phyloP scores from a whole-genome alignment of 1,140 invertebrate species.

The Drosophila malerkotliana region DNA sequence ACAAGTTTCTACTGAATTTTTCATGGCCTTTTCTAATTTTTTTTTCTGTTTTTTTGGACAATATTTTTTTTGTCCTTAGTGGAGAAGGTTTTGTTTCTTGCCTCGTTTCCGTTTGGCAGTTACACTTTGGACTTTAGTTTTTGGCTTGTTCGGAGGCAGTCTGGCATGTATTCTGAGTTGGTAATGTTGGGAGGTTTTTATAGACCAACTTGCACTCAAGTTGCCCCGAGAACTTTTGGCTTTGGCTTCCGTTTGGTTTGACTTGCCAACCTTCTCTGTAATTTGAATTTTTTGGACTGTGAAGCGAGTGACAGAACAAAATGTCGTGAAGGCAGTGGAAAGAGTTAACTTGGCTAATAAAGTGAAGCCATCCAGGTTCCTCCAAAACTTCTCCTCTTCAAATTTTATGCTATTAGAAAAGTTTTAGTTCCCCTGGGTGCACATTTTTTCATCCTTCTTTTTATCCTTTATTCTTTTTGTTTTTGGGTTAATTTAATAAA shows the following conservation, averaged over 20 bases:
- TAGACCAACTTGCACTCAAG: slow-evolving; percentile 50
- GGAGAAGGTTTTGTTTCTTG: slow-evolving; percentile 18
- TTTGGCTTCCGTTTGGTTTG: slow-evolving; percentile 56
- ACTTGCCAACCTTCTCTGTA: slow-evolving; percentile 67
- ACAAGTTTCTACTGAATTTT: slow-evolving; percentile 50
- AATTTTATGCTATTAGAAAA: slow-evolving; percentile 48
- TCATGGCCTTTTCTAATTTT: slow-evolving; percentile 28
- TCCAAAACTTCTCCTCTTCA: not conserved
- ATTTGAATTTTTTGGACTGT: slow-evolving; percentile 80
- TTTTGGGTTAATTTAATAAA: slow-evolving; percentile 69
- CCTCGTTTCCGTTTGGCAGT: slow-evolving; percentile 42
- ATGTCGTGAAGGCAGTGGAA: slow-evolving; percentile 28
- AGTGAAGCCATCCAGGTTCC: slow-evolving; percentile 20
- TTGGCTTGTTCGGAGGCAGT: slow-evolving; percentile 24
- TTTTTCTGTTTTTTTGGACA: not conserved
- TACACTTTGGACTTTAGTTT: slow-evolving; percentile 43
- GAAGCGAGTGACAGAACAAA: slow-evolving; percentile 49
- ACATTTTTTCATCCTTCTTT: slow-evolving; percentile 16
- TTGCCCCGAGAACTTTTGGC: slow-evolving; percentile 66
- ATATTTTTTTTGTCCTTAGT: slow-evolving; percentile 4
- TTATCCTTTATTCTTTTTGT: slow-evolving; percentile 1
- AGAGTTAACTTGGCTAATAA: slow-evolving; percentile 77
- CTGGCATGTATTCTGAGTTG: slow-evolving; percentile 44
- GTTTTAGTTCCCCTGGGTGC: slow-evolving; percentile 38
- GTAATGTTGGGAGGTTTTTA: slow-evolving; percentile 50